Base-by-base conservation (phyloP, 2,113 vertebrate species). In the Benthochromis sp. region DNA sequence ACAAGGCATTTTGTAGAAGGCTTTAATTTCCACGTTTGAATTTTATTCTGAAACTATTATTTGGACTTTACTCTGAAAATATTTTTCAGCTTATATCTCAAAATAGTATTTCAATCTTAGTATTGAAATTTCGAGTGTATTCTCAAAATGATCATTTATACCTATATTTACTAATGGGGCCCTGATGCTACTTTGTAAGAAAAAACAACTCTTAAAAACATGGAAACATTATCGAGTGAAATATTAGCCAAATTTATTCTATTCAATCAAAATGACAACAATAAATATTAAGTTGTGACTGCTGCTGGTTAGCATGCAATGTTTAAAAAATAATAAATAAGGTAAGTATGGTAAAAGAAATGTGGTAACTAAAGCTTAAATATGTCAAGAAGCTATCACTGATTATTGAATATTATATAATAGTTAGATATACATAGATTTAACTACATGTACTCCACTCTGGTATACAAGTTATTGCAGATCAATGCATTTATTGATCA, bases 191-290 rank as follows among this genome's bases (percentile, higher is more conserved):
- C 31, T 63, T 34, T 63, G 4, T 63, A 7, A 63, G 59, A 36
- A 4, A 10, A 61, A 59, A 34, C 8, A 4, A 0, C 1, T 63
- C 3, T 36, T n/a, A 19, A 63, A 36, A 63, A 36, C 31, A n/a
- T 36, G 17, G 31, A 63, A 63, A 36, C 31, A 63, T 63, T 36
- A 36, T 36, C 6, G 4, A n/a, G 6, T 36, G 59, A 63, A 63
- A 63, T n/a, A 36, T 63, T n/a, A 63, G 6, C 29, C 59, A 61
- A 61, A 1, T 34, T 14, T 14, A 40, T 40, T 69, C 4, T 40
- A 21, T 21, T 0, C n/a, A 21, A 21, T 69, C 36, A 69, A 40
- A 69, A 40, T 66, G 36, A 69, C 36, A 40, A 40, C 63, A 40
- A 40, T 69, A 21, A 69, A 40, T 69, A 69, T 69, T 40, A 40